Conservation (phyloP, 2,888 invertebrate species). For the Drosophila monieri region DNA sequence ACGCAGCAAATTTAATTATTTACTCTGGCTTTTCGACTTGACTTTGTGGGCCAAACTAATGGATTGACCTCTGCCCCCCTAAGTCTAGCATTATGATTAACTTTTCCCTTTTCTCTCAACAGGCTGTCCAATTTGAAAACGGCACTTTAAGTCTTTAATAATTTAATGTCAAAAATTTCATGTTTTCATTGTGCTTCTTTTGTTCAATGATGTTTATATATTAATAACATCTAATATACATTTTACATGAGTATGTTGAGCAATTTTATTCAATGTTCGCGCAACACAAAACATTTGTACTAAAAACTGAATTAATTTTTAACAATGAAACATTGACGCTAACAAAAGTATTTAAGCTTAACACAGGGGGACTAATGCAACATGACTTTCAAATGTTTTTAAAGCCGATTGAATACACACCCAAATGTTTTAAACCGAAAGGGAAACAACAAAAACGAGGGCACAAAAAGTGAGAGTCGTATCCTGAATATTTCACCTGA, state of each 20-base stretch:
- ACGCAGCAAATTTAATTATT: conserved; percentile 77
- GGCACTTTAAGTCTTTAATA: conserved; percentile 4
- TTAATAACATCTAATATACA: conserved; percentile 42
- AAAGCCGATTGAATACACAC: conserved; percentile 7
- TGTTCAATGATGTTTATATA: conserved; percentile 43
- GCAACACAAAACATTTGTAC: conserved; percentile 49
- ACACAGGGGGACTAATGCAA: conserved; percentile 27
- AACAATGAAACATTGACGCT: conserved; percentile 34
- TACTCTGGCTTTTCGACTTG: conserved; percentile 52
- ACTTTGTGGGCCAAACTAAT: conserved; percentile 32
- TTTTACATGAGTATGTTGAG: conserved; percentile 38
- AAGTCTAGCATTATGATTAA: conserved; percentile 31
- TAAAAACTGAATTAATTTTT: conserved; percentile 51
- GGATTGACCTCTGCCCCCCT: conserved; percentile 24
- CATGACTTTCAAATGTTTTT: conserved; percentile 51
- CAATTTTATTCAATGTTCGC: conserved; percentile 40
- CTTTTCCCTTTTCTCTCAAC: background rate
- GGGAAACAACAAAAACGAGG: conserved; percentile 10
- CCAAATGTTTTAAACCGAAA: conserved; percentile 15
- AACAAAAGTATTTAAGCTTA: conserved; percentile 29
- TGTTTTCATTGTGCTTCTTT: background rate
- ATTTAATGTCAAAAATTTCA: background rate
- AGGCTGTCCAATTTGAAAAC: conserved; percentile 6
- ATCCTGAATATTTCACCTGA: conserved; percentile 69
- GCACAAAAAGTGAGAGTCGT: conserved; percentile 20